Evolutionary conservation across 2,113 vertebrate genomes (phyloP).

Genomic region (Murina feae): DNA sequence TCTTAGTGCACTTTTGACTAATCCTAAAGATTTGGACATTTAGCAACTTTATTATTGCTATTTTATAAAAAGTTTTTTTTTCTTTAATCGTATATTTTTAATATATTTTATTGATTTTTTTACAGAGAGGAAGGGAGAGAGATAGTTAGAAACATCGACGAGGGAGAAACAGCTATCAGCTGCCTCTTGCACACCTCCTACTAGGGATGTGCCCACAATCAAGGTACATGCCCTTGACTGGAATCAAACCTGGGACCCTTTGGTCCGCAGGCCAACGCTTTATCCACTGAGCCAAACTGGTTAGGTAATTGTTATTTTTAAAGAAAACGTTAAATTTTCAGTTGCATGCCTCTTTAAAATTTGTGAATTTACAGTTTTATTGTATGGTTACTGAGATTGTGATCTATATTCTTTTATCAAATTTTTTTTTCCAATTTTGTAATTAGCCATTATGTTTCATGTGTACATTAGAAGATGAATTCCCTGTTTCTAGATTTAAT

Average conservation of each 20-base stretch:
- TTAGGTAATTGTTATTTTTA: no score
- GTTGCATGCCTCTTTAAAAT: neutral
- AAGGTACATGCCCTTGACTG: no score
- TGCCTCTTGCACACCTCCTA: no score
- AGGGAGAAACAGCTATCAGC: no score
- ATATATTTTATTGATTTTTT: no score
- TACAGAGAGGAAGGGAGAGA: no score
- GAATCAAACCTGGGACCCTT: no score
- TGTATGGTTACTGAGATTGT: neutral
- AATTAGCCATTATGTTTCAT: conserved; percentile 11
- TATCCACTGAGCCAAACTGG: no score
- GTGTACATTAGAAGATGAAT: neutral
- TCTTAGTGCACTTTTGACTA: neutral
- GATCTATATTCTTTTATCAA: neutral
- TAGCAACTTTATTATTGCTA: neutral
- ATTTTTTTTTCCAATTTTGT: neutral
- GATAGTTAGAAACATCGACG: no score
- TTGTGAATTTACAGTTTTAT: neutral
- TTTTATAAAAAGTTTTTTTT: neutral
- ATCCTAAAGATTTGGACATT: neutral
- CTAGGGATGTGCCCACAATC: no score
- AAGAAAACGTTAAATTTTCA: neutral
- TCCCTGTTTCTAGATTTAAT: neutral
- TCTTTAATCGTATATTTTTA: neutral
- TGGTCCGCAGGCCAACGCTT: no score